Conservation (phyloP, 2,113 vertebrate genomes). For the Cricetomys ansorgei region DNA sequence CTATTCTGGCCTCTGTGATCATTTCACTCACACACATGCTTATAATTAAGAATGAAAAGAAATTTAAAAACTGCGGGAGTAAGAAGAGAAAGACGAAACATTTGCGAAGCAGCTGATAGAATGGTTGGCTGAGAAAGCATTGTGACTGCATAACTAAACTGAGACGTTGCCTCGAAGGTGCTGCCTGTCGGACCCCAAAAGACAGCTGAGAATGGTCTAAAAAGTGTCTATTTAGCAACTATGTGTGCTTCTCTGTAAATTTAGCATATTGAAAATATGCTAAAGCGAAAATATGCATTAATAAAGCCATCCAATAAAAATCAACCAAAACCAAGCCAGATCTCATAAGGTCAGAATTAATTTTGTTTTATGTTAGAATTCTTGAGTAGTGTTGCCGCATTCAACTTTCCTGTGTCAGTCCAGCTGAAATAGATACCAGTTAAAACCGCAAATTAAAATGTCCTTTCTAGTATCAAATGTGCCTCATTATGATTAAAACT, state of each 20-base stretch:
- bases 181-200: not conserved
- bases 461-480: constrained; percentile 13
- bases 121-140: not conserved
- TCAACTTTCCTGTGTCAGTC: not conserved
- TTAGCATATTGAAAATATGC: not conserved
- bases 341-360: not conserved
- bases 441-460: not conserved
- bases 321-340: not conserved
- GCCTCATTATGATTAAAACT: constrained; percentile 28
- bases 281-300: not conserved
- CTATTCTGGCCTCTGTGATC: not conserved
- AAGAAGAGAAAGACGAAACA: not conserved
- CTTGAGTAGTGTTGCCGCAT: not conserved
- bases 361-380: not conserved
- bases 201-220: not conserved
- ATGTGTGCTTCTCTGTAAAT: not conserved
- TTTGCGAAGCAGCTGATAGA: not conserved
- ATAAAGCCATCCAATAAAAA: not conserved
- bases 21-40: not conserved
- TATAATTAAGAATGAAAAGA: not conserved
- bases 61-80: not conserved
- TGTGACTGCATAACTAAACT: not conserved
- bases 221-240: not conserved
- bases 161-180: not conserved
- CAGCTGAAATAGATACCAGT: not conserved